Evolutionary conservation across 2,113 vertebrate genomes (phyloP), one percentile per base, ranked within the genome.

Genomic region (Seriola aureovittata): DNA sequence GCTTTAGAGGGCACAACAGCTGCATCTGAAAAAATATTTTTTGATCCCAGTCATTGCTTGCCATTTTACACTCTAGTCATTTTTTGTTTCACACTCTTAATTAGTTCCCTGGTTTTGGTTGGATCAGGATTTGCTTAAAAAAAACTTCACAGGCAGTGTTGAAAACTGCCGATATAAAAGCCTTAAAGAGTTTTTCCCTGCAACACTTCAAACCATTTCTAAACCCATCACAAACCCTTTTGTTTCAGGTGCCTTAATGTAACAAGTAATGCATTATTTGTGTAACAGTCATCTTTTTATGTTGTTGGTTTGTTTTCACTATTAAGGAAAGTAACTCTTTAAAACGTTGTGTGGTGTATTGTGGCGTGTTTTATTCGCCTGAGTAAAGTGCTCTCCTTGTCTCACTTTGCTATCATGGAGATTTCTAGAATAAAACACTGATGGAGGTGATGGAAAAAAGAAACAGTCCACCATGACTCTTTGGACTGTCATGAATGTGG

Each of bases 361-460:
- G 93, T 95, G 92, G 93, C 87, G 88, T 95, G 94, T 95, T 95
- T 89, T 96, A 93, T 95, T 92, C 93, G 87, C 94, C 93, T 87
- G 93, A 85, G 80, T 90, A 85, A 88, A 90, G 82, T 65, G 46
- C 85, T 85, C 86, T 91, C 82, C 86, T 90, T 60, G 69, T 92
- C 82, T 90, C 86, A 82, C 84, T 88, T 89, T 89, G 80, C 89
- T 89, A 74, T 91, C 83, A 83, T 68, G 81, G 87, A 92, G 85
- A 89, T 91, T 89, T 86, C 80, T 92, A 80, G 75, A 90, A 89
- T 87, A 77, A 73, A 86, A 91, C 52, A 52, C 50, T 46, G 32
- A 67, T 63, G 80, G 84, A 86, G 79, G 75, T 75, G 16, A 17
- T 13, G 2, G 12, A 76, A 64, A 67, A 80, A 21, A 38, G 58